Evolutionary conservation across 2,113 vertebrate genomes (phyloP).

Genomic region (Notarius quadriscutis): DNA sequence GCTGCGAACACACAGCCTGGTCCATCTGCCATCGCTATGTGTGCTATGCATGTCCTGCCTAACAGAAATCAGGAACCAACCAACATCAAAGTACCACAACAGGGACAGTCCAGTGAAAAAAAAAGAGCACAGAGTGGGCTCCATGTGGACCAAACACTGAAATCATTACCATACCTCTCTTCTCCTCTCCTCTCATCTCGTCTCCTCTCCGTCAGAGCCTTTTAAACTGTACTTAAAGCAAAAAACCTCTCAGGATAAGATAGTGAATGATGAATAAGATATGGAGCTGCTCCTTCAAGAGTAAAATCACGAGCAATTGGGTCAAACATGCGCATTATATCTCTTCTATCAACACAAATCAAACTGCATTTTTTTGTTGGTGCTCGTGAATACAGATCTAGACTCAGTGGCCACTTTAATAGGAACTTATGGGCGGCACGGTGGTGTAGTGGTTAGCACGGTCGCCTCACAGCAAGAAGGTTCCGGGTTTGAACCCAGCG

Average conservation of each 20-base stretch:
- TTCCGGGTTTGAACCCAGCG: too few species aligned
- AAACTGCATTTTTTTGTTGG: too few species aligned
- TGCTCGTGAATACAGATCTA: too few species aligned
- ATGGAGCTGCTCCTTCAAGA: background rate
- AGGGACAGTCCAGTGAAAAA: conserved; percentile 6
- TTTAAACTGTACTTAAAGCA: background rate
- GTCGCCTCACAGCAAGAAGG: too few species aligned
- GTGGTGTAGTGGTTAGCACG: too few species aligned
- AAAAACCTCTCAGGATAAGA: background rate
- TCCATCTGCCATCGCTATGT: conserved; percentile 44
- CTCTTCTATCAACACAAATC: background rate
- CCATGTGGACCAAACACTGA: background rate
- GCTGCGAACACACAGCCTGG: conserved; percentile 21
- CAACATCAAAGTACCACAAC: conserved; percentile 31
- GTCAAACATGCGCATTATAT: background rate
- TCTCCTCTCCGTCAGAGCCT: background rate
- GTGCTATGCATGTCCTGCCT: conserved; percentile 29
- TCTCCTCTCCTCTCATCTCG: background rate
- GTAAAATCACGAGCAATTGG: background rate
- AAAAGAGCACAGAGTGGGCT: background rate
- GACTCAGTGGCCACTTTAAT: too few species aligned
- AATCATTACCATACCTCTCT: conserved; percentile 35
- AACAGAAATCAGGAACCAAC: conserved; percentile 37
- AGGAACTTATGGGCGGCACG: too few species aligned
- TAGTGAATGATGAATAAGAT: background rate